Evolutionary conservation across 2,888 invertebrate genomes (phyloP).

Genomic region (Mesoligia furuncula): DNA sequence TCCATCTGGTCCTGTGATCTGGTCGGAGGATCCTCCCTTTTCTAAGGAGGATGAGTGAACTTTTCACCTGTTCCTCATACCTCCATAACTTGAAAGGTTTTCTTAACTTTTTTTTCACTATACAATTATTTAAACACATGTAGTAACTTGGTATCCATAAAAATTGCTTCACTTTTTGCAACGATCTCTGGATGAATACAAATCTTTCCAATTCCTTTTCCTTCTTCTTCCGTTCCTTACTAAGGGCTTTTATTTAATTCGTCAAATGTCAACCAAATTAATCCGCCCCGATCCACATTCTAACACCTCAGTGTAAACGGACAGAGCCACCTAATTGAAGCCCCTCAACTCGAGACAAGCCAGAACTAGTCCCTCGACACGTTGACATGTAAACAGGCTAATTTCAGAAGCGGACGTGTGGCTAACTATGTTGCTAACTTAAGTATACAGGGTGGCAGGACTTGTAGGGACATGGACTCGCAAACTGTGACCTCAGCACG

Average conservation of each 20-base stretch:
- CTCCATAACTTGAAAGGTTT: not conserved
- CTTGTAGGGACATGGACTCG: not conserved
- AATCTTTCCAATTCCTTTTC: not conserved
- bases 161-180: not conserved
- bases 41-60: too few relatives aligned
- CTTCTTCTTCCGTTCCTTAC: not conserved
- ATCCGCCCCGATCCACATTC: not conserved
- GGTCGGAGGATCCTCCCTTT: too few relatives aligned
- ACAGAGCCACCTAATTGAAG: slow-evolving; percentile 34
- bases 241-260: not conserved
- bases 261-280: not conserved
- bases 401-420: slow-evolving; percentile 42
- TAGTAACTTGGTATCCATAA: not conserved
- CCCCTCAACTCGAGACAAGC: slow-evolving; percentile 36
- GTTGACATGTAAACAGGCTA: slow-evolving; percentile 53
- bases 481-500: not conserved
- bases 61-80: too few relatives aligned
- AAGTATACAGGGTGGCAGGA: not conserved
- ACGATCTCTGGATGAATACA: not conserved
- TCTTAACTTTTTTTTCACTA: not conserved
- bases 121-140: not conserved
- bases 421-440: slow-evolving; percentile 20
- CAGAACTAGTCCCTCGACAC: slow-evolving; percentile 48
- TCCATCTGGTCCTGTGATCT: too few relatives aligned
- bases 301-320: slow-evolving; percentile 21